phyloP scores from a whole-genome alignment of 2,888 invertebrate genomes.

The Ashinkailepas kermadecensis region DNA sequence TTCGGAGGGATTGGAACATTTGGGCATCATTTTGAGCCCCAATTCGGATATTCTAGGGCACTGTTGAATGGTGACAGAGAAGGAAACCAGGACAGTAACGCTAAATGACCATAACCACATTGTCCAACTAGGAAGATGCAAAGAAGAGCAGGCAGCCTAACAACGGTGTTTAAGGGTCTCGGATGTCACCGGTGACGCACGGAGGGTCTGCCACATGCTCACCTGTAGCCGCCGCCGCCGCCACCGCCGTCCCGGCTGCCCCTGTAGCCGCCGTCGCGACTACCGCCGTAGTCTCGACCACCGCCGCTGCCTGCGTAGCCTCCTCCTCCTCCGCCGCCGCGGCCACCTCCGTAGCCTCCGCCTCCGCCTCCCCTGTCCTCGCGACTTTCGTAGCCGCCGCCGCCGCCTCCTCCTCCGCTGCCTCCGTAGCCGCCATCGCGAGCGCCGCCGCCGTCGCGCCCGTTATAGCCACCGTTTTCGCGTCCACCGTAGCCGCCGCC shows the following conservation, averaged over 20 bases:
- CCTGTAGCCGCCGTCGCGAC: neutral
- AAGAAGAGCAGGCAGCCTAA: too few relatives aligned
- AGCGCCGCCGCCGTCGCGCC: neutral
- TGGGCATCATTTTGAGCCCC: too few relatives aligned
- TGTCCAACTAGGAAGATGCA: too few relatives aligned
- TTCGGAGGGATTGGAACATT: too few relatives aligned
- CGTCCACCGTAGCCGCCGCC: neutral
- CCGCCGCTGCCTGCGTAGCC: neutral
- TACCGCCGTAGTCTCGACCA: neutral
- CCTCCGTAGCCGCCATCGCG: neutral
- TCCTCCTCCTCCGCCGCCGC: neutral
- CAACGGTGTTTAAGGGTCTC: too few relatives aligned
- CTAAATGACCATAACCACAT: too few relatives aligned
- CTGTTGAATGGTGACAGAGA: too few relatives aligned
- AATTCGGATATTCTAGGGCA: too few relatives aligned
- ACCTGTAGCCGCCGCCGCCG: conserved; percentile 15
- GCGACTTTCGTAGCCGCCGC: neutral
- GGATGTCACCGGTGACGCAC: too few relatives aligned
- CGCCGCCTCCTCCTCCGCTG: neutral
- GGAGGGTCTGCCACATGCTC: neutral
- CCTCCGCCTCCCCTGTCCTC: neutral
- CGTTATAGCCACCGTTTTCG: neutral
- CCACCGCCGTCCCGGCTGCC: neutral
- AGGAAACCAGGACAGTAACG: too few relatives aligned
- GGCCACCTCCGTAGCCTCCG: neutral